phyloP scores from a whole-genome alignment of 1,140 invertebrate genomes.

The Cyclina sinensis region DNA sequence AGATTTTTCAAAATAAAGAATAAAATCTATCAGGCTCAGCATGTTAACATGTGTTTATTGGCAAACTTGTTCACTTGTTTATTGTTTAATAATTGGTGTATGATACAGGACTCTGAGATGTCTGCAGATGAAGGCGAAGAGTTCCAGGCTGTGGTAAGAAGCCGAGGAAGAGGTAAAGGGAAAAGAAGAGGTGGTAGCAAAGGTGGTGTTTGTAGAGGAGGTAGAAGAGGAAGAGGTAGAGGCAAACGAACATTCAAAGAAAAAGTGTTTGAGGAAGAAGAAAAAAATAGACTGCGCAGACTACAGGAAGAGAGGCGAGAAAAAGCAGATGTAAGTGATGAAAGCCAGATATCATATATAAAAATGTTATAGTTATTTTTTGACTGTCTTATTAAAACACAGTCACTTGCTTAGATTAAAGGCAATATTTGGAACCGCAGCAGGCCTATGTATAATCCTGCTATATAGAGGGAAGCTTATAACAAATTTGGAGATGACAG shows the following conservation, averaged over 20 bases:
- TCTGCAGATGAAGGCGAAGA: neutral
- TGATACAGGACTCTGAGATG: neutral
- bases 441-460: too few species aligned
- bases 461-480: neutral
- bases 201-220: neutral
- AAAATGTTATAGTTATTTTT: neutral
- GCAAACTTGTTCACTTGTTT: neutral
- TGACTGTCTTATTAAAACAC: neutral
- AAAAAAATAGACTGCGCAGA: neutral
- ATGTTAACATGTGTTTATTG: constrained; percentile 1
- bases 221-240: neutral
- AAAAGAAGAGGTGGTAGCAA: neutral
- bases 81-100: neutral
- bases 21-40: too few species aligned
- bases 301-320: neutral
- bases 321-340: neutral
- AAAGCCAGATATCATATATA: neutral
- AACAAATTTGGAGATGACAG: neutral
- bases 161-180: neutral
- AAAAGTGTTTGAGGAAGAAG: neutral
- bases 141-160: too few species aligned
- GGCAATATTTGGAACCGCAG: too few species aligned
- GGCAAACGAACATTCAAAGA: neutral
- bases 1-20: too few species aligned
- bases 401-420: too few species aligned